Conservation (phyloP, 2,113 vertebrate genomes). For the Thalassoma bifasciatum region DNA sequence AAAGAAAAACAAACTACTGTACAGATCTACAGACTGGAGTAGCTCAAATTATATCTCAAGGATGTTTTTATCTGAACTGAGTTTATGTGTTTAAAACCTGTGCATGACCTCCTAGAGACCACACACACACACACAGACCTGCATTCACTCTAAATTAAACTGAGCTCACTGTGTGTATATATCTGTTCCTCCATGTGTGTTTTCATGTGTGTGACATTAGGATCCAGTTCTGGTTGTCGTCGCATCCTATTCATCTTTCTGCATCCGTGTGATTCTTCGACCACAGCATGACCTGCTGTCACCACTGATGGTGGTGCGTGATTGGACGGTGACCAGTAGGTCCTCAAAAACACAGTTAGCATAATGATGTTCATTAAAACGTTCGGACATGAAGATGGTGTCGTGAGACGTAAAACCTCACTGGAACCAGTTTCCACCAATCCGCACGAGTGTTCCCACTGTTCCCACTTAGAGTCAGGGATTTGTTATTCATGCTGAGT, state of each 20-base stretch:
- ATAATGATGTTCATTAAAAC: constrained; percentile 52
- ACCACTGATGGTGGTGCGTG: constrained; percentile 31
- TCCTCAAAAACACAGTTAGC: constrained; percentile 51
- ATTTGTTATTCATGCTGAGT: constrained; percentile 53
- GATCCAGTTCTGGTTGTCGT: constrained; percentile 60
- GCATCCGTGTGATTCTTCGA: constrained; percentile 40
- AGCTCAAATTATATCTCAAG: constrained; percentile 6
- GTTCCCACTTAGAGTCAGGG: constrained; percentile 17
- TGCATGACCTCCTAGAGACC: not conserved
- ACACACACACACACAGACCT: constrained; percentile 9
- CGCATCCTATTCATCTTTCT: constrained; percentile 33
- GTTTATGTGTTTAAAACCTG: not conserved
- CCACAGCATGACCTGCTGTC: constrained; percentile 19
- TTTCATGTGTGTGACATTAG: constrained; percentile 38
- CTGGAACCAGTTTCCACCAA: constrained; percentile 19
- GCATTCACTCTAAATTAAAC: not conserved
- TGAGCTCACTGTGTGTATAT: not conserved
- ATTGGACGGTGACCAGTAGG: constrained; percentile 59
- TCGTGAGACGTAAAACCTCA: constrained; percentile 56
- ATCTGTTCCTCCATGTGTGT: not conserved
- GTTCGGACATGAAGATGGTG: constrained; percentile 28
- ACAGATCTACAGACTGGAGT: constrained; percentile 15
- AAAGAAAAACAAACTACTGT: constrained; percentile 50
- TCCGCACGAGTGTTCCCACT: constrained; percentile 41
- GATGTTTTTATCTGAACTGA: constrained; percentile 6